Percentiles rank a stretch among this genome's conserved stretches.
These are phyloP conservation scores for Apotomis betuletana DNA, from an alignment of 2,888 invertebrate genomes.

Conservation along the genomic window DNA sequence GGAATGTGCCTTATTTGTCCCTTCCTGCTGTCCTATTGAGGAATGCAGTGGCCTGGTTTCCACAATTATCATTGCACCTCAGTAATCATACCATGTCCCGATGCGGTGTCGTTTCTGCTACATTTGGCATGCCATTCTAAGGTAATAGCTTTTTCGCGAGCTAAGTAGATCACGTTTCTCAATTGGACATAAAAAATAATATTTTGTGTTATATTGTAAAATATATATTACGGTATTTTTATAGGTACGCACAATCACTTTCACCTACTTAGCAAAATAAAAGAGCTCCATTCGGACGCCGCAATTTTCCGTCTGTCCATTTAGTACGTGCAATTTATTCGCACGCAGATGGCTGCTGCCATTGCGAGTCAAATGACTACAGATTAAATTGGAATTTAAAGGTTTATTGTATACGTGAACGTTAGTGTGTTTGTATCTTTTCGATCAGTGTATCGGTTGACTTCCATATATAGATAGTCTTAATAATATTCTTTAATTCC, in stretches of 20 bases:
- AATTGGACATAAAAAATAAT: conserved; percentile 26
- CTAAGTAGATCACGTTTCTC: conserved; percentile 22
- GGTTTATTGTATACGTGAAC: neutral
- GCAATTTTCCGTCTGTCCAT: conserved; percentile 29
- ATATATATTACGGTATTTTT: conserved; percentile 18
- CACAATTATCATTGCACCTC: conserved; percentile 28
- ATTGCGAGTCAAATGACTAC: neutral
- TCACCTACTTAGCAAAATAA: conserved; percentile 41
- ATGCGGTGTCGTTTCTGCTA: conserved; percentile 5
- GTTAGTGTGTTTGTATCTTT: neutral
- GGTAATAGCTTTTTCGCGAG: neutral
- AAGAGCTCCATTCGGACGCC: conserved; percentile 22
- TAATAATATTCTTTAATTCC: no score
- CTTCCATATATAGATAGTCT: no score
- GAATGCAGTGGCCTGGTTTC: conserved; percentile 28
- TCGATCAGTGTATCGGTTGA: no score
- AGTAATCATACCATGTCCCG: conserved; percentile 13
- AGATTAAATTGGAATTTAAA: neutral
- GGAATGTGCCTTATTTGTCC: conserved; percentile 30
- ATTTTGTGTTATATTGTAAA: conserved; percentile 4
- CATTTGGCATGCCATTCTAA: conserved; percentile 16
- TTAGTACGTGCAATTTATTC: conserved; percentile 43
- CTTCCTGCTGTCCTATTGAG: conserved; percentile 23
- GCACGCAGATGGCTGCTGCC: conserved; percentile 37
- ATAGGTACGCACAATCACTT: conserved; percentile 34